phyloP scores from a whole-genome alignment of 2,113 vertebrate genomes.

The Sturnira hondurensis region DNA sequence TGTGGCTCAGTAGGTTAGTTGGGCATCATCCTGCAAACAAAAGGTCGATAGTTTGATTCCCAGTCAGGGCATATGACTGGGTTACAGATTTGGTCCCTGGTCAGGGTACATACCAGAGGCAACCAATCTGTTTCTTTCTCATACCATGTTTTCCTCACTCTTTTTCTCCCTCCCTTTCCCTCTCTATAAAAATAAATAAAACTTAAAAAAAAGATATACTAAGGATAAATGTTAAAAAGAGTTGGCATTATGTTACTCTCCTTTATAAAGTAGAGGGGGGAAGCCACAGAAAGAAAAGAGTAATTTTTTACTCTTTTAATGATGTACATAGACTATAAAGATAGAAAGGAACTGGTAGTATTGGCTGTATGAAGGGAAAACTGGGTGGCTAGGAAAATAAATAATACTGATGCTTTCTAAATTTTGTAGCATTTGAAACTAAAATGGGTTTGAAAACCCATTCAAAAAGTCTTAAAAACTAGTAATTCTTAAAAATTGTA shows the following conservation, averaged over 20 bases:
- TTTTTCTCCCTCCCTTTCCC: not conserved
- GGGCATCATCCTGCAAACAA: too few species aligned
- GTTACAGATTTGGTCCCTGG: too few species aligned
- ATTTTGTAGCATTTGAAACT: not conserved
- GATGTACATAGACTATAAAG: not conserved
- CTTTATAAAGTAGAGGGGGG: not conserved
- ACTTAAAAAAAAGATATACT: not conserved
- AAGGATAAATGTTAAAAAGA: not conserved
- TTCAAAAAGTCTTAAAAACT: not conserved
- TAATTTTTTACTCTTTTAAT: too few species aligned
- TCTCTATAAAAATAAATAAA: too few species aligned
- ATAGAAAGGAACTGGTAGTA: not conserved
- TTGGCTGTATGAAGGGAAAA: not conserved
- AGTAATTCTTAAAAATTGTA: conserved; percentile 3
- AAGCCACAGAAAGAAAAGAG: not conserved
- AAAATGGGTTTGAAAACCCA: too few species aligned
- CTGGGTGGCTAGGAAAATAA: not conserved
- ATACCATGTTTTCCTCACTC: not conserved
- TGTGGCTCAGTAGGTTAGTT: not conserved
- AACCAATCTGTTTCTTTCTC: too few species aligned
- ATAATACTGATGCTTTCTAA: not conserved
- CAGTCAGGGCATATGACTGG: too few species aligned
- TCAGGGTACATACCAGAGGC: too few species aligned
- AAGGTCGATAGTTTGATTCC: too few species aligned
- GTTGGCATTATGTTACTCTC: not conserved